A percentile compares a stretch with the other conserved stretches of the same genome.
Evolutionary conservation across 1,140 invertebrate genomes (phyloP).

Genomic region (Bombus difficillimus): DNA sequence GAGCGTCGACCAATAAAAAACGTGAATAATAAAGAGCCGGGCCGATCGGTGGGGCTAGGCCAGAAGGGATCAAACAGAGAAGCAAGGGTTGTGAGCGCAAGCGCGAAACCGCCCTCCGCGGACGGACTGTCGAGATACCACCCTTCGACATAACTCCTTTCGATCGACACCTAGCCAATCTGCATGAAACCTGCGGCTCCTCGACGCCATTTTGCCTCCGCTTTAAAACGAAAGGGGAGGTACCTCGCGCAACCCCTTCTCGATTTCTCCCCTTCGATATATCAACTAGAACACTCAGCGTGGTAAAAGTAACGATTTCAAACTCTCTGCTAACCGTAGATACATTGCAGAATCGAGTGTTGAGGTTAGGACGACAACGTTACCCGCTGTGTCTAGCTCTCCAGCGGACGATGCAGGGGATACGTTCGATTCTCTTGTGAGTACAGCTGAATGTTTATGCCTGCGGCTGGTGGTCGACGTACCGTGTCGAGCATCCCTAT

Average conservation of each 20-base stretch:
- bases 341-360: not conserved
- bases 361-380: not conserved
- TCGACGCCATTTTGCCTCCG: slow-evolving; percentile 77
- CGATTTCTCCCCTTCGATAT: not conserved
- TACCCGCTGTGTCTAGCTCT: not conserved
- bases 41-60: slow-evolving; percentile 53
- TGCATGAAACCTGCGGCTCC: slow-evolving; percentile 77
- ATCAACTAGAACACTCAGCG: not conserved
- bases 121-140: slow-evolving; percentile 70
- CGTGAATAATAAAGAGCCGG: slow-evolving; percentile 75
- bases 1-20: slow-evolving; percentile 65
- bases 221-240: slow-evolving; percentile 72
- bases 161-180: slow-evolving; percentile 79
- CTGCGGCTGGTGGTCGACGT: slow-evolving; percentile 38
- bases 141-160: slow-evolving; percentile 76
- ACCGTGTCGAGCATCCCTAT: slow-evolving; percentile 40
- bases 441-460: slow-evolving; percentile 60
- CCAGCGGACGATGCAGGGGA: slow-evolving; percentile 15
- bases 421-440: slow-evolving; percentile 36
- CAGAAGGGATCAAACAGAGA: slow-evolving; percentile 62
- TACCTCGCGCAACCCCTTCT: slow-evolving; percentile 1
- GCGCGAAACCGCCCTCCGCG: slow-evolving; percentile 79
- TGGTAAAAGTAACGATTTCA: not conserved
- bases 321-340: not conserved
- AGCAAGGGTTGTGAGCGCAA: slow-evolving; percentile 78